A percentile compares a stretch with the other conserved stretches of the same genome.
These are phyloP conservation scores for Apeltes quadracus DNA, from an alignment of 2,113 vertebrate species.

Conservation along the genomic window DNA sequence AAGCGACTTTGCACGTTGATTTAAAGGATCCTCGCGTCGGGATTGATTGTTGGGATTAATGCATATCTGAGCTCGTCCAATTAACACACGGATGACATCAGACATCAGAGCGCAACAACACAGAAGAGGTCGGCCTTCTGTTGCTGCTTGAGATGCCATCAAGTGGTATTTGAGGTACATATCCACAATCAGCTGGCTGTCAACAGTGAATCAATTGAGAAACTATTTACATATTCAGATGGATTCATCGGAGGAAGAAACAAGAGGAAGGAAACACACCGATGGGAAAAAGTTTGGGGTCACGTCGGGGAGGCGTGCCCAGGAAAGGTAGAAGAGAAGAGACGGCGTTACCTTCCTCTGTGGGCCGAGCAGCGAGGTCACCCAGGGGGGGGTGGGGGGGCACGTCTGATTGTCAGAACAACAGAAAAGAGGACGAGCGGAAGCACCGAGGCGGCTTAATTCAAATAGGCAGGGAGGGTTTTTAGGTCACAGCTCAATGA, in stretches of 20 bases:
- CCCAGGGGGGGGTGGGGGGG: slow-evolving; percentile 54
- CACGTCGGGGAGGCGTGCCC: slow-evolving; percentile 19
- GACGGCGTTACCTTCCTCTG: slow-evolving; percentile 58
- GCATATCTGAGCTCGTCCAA: slow-evolving; percentile 16
- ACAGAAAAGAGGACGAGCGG: slow-evolving; percentile 13
- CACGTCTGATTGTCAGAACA: slow-evolving; percentile 60
- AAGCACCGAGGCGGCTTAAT: not conserved
- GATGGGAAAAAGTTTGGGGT: slow-evolving; percentile 22
- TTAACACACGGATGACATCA: slow-evolving; percentile 29
- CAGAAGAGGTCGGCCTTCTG: not conserved
- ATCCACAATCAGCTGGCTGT: not conserved
- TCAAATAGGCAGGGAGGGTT: not conserved
- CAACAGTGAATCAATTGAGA: too few species aligned
- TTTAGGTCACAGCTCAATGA: not conserved
- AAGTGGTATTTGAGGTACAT: not conserved
- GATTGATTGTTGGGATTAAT: slow-evolving; percentile 22
- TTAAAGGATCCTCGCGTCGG: slow-evolving; percentile 45
- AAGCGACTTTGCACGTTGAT: slow-evolving; percentile 60
- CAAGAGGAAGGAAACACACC: slow-evolving; percentile 42
- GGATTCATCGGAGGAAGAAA: slow-evolving; percentile 14
- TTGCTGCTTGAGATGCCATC: not conserved
- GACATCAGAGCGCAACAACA: not conserved
- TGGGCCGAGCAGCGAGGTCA: slow-evolving; percentile 54
- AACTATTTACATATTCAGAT: too few species aligned
- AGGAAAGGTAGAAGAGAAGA: slow-evolving; percentile 27